These are phyloP conservation scores for Dendrocincla fuliginosa DNA, from an alignment of 2,797 vertebrate species.

Conservation along the genomic window DNA sequence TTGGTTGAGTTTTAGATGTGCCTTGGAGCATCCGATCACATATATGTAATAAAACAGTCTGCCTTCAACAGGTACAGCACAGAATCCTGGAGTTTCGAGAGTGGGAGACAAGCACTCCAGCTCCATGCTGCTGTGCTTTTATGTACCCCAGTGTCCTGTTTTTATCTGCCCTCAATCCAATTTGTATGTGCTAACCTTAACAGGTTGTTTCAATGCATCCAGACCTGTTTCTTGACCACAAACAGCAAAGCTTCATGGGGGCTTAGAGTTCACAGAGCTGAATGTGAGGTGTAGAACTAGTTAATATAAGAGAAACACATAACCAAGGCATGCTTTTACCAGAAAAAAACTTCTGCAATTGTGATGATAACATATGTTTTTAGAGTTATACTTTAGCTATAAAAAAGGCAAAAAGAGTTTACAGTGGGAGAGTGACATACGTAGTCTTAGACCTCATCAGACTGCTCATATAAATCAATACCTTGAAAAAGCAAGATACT, in stretches of 20 bases:
- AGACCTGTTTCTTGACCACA: neutral
- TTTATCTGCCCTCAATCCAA: neutral
- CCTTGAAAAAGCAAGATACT: constrained; percentile 32
- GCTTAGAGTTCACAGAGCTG: neutral
- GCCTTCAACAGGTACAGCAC: neutral
- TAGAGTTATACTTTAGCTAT: neutral
- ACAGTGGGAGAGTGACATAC: neutral
- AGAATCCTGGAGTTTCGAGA: neutral
- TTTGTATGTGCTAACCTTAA: neutral
- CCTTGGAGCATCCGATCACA: neutral
- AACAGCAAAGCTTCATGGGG: neutral
- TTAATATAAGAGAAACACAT: neutral
- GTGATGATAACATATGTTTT: neutral
- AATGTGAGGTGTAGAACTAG: neutral
- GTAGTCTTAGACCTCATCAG: neutral
- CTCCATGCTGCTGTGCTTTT: neutral
- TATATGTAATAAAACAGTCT: neutral
- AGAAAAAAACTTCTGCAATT: neutral
- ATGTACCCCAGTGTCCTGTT: neutral
- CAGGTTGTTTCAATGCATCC: neutral
- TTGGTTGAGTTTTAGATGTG: neutral
- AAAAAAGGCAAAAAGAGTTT: neutral
- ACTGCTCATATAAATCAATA: neutral
- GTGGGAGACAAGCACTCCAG: neutral
- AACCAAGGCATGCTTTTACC: neutral